Evolutionary conservation across 2,113 vertebrate genomes (phyloP).

Genomic region (Dunckerocampus dactyliophorus): DNA sequence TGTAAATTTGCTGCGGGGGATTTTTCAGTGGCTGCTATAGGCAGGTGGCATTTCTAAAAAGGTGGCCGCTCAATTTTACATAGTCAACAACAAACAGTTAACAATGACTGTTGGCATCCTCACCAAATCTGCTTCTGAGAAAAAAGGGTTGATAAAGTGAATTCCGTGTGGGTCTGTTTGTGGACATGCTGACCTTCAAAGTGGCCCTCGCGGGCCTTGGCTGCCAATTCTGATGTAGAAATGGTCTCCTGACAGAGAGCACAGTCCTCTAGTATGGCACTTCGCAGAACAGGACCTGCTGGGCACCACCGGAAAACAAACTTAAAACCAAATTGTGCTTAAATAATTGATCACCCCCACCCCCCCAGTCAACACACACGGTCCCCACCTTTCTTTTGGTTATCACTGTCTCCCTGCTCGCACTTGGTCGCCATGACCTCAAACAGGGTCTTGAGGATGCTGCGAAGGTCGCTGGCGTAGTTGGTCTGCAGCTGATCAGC

Average conservation of each 20-base stretch:
- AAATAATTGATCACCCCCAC: background rate
- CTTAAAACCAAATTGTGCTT: background rate
- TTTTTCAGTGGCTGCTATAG: too few species aligned
- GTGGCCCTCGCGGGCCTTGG: slow-evolving; percentile 88
- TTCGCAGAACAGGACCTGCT: slow-evolving; percentile 81
- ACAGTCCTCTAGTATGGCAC: slow-evolving; percentile 86
- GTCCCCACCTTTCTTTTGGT: slow-evolving; percentile 82
- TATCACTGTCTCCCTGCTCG: slow-evolving; percentile 82
- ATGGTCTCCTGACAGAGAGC: slow-evolving; percentile 92
- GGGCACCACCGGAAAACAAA: slow-evolving; percentile 40
- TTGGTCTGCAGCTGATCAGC: slow-evolving; percentile 98
- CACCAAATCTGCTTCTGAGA: background rate
- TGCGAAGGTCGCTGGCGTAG: slow-evolving; percentile 94
- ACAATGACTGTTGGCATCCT: slow-evolving; percentile 2
- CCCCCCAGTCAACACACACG: background rate
- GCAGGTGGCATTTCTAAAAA: too few species aligned
- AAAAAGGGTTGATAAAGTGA: slow-evolving; percentile 5
- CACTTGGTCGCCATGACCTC: slow-evolving; percentile 97
- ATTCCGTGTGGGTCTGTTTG: slow-evolving; percentile 1
- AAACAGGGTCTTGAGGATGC: slow-evolving; percentile 95
- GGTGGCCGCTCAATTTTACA: too few species aligned
- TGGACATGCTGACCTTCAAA: slow-evolving; percentile 82
- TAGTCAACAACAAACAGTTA: slow-evolving; percentile 21
- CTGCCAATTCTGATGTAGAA: slow-evolving; percentile 87
- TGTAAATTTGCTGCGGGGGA: too few species aligned